These are phyloP conservation scores for Lytechinus pictus DNA, from an alignment of 35 echinoderm and acorn worm species.

Conservation along the genomic window DNA sequence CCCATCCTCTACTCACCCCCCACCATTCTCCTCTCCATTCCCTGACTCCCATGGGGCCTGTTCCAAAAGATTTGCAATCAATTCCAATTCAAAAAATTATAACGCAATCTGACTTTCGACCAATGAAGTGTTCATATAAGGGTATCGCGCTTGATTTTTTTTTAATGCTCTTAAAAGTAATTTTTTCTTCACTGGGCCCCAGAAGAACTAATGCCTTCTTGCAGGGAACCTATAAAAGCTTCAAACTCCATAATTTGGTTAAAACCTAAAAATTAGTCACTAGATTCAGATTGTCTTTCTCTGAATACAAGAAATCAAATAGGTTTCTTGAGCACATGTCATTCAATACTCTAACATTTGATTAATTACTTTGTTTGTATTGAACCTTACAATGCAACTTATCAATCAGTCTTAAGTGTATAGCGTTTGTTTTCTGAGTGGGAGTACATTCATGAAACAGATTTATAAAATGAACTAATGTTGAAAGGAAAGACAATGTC, in stretches of 20 bases:
- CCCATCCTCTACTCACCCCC: background rate
- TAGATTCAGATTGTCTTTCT: background rate
- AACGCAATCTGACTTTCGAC: no score
- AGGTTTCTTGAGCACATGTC: background rate
- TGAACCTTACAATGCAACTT: background rate
- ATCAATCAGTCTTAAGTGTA: background rate
- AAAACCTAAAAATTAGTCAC: background rate
- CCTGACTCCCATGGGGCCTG: no score
- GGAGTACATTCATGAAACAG: background rate
- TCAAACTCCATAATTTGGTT: background rate
- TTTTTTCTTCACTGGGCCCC: no score
- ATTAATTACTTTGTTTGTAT: background rate
- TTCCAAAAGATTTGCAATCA: no score
- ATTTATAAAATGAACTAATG: background rate
- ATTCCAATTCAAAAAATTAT: no score
- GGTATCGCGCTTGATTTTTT: no score
- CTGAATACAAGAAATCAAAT: background rate
- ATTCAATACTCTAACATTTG: background rate
- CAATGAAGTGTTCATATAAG: no score
- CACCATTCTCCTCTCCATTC: background rate
- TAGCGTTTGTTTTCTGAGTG: background rate
- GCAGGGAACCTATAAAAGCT: no score
- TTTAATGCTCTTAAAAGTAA: no score
- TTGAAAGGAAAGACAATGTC: background rate
- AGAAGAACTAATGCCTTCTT: background rate